A percentile compares a stretch with the other conserved stretches of the same genome.
Evolutionary conservation across 1,140 invertebrate species (phyloP).

Genomic region (Bombus waltoni): DNA sequence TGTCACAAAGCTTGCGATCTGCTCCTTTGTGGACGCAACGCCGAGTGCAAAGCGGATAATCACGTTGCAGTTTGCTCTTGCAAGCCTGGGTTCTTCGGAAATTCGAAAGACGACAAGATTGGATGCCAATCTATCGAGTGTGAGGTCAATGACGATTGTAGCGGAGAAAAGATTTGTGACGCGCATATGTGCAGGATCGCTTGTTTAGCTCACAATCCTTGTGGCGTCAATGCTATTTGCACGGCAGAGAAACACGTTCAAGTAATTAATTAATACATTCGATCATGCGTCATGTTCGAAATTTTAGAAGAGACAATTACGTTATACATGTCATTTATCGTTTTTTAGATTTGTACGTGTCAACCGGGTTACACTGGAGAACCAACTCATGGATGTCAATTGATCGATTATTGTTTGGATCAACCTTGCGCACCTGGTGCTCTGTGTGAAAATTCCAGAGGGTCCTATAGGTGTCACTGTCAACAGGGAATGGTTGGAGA

Average conservation of each 20-base stretch:
- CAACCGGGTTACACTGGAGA: slow-evolving; percentile 93
- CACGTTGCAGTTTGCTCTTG: slow-evolving; percentile 90
- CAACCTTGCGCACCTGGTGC: slow-evolving; percentile 92
- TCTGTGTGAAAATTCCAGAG: slow-evolving; percentile 91
- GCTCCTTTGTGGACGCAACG: slow-evolving; percentile 91
- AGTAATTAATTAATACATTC: slow-evolving; percentile 65
- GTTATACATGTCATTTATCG: neutral
- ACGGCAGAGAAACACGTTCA: slow-evolving; percentile 90
- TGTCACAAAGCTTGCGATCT: slow-evolving; percentile 89
- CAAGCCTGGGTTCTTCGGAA: slow-evolving; percentile 89
- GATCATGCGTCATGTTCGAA: too few species aligned
- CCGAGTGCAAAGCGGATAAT: slow-evolving; percentile 87
- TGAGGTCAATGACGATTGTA: slow-evolving; percentile 87
- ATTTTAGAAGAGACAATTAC: too few species aligned
- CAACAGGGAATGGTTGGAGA: slow-evolving; percentile 90
- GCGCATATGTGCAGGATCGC: slow-evolving; percentile 92
- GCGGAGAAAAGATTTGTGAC: slow-evolving; percentile 91
- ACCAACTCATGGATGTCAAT: slow-evolving; percentile 86
- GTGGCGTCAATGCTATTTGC: slow-evolving; percentile 92
- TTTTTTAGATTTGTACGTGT: slow-evolving; percentile 87
- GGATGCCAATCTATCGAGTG: slow-evolving; percentile 92
- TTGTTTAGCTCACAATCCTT: slow-evolving; percentile 90
- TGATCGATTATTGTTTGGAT: slow-evolving; percentile 91
- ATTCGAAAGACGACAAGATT: slow-evolving; percentile 87
- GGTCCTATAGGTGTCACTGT: slow-evolving; percentile 92